Conservation (phyloP, 2,797 vertebrate species). For the Paedocypris micromegethes region DNA sequence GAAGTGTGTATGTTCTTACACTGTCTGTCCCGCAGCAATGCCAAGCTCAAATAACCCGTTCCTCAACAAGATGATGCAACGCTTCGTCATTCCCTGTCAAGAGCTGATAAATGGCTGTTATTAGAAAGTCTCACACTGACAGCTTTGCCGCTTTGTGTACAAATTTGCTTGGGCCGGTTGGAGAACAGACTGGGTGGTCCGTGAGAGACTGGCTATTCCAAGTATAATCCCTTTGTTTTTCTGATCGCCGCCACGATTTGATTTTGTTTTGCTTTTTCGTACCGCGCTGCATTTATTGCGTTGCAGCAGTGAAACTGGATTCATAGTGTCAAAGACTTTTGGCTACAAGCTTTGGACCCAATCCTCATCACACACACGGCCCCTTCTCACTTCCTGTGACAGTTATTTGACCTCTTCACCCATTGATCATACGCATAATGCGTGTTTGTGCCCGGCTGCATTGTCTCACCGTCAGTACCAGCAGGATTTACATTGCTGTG, state of each 20-base stretch:
- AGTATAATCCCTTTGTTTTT: no score
- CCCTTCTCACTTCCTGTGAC: conserved; percentile 24
- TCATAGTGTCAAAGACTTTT: background rate
- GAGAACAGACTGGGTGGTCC: no score
- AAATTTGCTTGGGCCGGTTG: background rate
- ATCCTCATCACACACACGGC: background rate
- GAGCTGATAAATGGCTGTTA: background rate
- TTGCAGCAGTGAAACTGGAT: no score
- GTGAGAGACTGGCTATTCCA: no score
- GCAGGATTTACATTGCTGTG: conserved; percentile 56
- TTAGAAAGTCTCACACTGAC: conserved; percentile 1
- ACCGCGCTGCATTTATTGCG: no score
- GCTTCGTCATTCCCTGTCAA: background rate
- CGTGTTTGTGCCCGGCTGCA: conserved; percentile 52
- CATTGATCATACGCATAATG: conserved; percentile 51
- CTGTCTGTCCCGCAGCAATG: conserved; percentile 5
- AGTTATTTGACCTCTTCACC: conserved; percentile 48
- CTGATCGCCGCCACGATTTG: no score
- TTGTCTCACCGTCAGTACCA: conserved; percentile 59
- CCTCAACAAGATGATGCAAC: conserved; percentile 1
- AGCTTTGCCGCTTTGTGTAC: background rate
- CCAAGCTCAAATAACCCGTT: conserved; percentile 8
- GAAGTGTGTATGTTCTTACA: conserved; percentile 3
- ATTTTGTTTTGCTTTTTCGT: no score
- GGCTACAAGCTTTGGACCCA: background rate